These are phyloP conservation scores for Leptothorax acervorum DNA, from an alignment of 2,888 invertebrate genomes.

Conservation along the genomic window DNA sequence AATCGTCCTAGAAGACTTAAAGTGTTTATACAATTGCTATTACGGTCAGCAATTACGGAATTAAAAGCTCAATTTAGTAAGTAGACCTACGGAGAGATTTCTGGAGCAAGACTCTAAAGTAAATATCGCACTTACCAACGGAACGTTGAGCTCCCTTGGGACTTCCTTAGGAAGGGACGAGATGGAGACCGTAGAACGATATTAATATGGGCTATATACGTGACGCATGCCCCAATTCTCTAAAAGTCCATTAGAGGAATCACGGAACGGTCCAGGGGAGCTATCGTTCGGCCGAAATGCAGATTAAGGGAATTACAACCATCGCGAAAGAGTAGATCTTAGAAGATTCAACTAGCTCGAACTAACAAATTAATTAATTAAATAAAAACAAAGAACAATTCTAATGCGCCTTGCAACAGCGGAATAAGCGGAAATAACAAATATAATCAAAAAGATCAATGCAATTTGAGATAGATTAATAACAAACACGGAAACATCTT, in stretches of 20 bases:
- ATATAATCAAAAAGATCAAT: neutral
- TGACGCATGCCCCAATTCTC: conserved; percentile 81
- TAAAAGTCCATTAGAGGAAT: conserved; percentile 78
- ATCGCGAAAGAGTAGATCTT: conserved; percentile 12
- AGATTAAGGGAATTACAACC: conserved; percentile 31
- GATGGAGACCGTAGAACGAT: conserved; percentile 60
- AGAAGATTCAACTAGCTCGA: neutral
- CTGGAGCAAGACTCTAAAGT: conserved; percentile 42
- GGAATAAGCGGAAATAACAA: neutral
- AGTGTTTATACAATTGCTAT: conserved; percentile 15
- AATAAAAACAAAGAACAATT: neutral
- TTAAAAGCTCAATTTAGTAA: conserved; percentile 51
- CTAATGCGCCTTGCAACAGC: neutral
- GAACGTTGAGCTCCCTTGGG: conserved; percentile 32
- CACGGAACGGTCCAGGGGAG: conserved; percentile 57
- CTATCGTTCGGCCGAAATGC: conserved; percentile 59
- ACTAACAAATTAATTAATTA: conserved; percentile 1
- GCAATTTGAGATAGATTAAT: neutral
- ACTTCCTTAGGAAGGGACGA: conserved; percentile 40
- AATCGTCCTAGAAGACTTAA: conserved; percentile 23
- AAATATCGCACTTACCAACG: conserved; percentile 49
- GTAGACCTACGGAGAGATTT: conserved; percentile 36
- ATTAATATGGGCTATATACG: conserved; percentile 75
- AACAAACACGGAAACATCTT: neutral
- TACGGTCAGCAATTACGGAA: conserved; percentile 45